Evolutionary conservation across 2,888 invertebrate genomes (phyloP).

Genomic region (Zygothrica quintamaculata): DNA sequence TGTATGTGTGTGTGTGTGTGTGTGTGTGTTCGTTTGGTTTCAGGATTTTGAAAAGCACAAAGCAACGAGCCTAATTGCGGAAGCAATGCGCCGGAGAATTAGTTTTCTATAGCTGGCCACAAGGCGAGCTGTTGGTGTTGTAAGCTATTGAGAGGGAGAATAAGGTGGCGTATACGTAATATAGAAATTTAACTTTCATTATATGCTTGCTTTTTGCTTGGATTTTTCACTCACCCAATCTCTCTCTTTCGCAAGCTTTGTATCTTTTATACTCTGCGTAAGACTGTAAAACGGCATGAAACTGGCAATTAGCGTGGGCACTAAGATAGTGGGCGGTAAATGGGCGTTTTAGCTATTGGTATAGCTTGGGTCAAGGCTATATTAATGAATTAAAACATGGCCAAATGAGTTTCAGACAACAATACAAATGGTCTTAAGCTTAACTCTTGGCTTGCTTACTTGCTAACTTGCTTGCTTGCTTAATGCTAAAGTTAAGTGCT

Average conservation of each 20-base stretch:
- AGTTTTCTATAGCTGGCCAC: conserved; percentile 59
- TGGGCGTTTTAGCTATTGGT: too few species aligned
- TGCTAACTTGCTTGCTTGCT: too few species aligned
- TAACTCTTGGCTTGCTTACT: conserved; percentile 45
- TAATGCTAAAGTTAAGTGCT: conserved; percentile 27
- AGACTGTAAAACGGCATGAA: conserved; percentile 64
- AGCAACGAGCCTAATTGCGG: conserved; percentile 81
- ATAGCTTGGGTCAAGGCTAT: conserved; percentile 51
- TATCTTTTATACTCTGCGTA: not conserved
- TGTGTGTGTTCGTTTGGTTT: conserved; percentile 23
- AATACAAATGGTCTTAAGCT: conserved; percentile 61
- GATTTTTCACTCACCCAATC: too few species aligned
- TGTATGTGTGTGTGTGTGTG: conserved; percentile 3
- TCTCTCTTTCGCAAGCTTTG: too few species aligned
- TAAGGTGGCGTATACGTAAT: conserved; percentile 18
- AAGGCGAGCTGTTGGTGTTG: conserved; percentile 1
- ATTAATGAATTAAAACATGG: conserved; percentile 81
- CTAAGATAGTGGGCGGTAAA: conserved; percentile 40
- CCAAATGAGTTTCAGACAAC: conserved; percentile 72
- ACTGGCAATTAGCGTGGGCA: conserved; percentile 70
- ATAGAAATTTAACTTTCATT: conserved; percentile 55
- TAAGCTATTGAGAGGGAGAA: not conserved
- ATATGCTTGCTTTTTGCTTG: conserved; percentile 23
- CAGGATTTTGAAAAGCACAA: conserved; percentile 58
- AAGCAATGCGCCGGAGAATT: conserved; percentile 81